Conservation (phyloP, 2,888 invertebrate genomes). For the Muscina levida region DNA sequence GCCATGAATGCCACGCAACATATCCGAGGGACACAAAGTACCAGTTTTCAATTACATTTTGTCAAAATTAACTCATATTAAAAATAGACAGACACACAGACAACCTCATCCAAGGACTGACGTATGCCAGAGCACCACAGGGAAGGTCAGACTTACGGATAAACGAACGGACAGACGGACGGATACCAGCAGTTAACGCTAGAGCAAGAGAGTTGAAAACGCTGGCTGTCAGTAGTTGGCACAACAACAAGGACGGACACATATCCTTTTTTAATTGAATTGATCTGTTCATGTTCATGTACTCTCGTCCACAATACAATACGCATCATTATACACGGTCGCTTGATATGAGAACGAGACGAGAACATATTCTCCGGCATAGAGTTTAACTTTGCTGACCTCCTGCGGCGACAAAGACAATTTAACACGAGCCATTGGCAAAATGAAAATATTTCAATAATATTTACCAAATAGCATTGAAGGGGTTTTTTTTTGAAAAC, state of each 20-base stretch:
- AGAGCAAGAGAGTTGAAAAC: too few relatives aligned
- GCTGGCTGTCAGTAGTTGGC: too few relatives aligned
- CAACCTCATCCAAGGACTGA: too few relatives aligned
- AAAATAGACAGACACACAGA: neutral
- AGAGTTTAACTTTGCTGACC: conserved; percentile 27
- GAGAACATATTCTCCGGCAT: neutral
- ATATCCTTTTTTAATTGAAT: conserved; percentile 64
- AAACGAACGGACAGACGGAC: conserved; percentile 9
- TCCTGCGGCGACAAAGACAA: conserved; percentile 34
- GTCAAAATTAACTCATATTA: conserved; percentile 45
- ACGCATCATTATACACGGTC: neutral
- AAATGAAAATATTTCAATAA: conserved; percentile 29
- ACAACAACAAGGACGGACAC: neutral
- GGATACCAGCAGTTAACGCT: neutral
- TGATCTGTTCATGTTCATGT: conserved; percentile 53
- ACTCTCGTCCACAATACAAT: too few relatives aligned
- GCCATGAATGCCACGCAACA: neutral
- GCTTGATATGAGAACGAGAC: neutral
- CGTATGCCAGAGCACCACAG: neutral
- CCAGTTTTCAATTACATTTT: conserved; percentile 51
- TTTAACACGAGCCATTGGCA: conserved; percentile 42
- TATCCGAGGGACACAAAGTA: conserved; percentile 36
- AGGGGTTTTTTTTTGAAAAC: neutral
- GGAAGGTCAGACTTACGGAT: neutral
- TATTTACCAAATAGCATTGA: neutral